Evolutionary conservation across 2,888 invertebrate genomes (phyloP), one percentile per base, ranked within the genome.

Genomic region (Marasmarcha lunaedactyla): DNA sequence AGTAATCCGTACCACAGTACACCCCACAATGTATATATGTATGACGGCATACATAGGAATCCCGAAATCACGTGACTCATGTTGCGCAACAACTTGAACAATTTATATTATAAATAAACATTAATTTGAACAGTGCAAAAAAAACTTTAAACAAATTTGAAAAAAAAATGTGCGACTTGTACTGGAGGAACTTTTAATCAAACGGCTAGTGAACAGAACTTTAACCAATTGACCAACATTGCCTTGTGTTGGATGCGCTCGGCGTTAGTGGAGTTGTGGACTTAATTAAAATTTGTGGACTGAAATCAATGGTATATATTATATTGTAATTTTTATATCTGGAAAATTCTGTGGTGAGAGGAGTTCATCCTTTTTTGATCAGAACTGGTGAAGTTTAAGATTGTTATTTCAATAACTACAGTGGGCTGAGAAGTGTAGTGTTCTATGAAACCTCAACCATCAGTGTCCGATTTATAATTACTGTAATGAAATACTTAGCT

Each of bases 251-350:
- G 53, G 3, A 3, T 55, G 62, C 55, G 20, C n/a, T n/a, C 57
- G 58, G 53, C 55, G 64, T 14, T 12, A 65, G 76, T 78, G 73
- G 59, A 71, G 71, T 73, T 68, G 81, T 79, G 81, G 73, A 83
- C 83, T 78, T 78, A 69, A 63, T 79, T 81, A 71, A 81, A 83
- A 81, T 79, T 81, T 67, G 78, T 81, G 83, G 77, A 83, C 81
- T 76, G 64, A 78, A 13, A 71, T 71, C 65, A 65, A 69, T 68
- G 59, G 67, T 69, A 67, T 73, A 20, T 20, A 20, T 20, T 5
- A 20, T 20, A 74, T 71, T 69, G 77, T 78, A 78, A 79, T 81
- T 78, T 71, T 77, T 76, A 77, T 74, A 76, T 68, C 73, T 73
- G 77, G 73, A 62, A 74, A 79, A 74, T 71, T 79, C 76, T 81